Percentiles rank a stretch among this genome's conserved stretches.
Conservation (phyloP, 2,888 invertebrate species). For the Apodemia duryi region DNA sequence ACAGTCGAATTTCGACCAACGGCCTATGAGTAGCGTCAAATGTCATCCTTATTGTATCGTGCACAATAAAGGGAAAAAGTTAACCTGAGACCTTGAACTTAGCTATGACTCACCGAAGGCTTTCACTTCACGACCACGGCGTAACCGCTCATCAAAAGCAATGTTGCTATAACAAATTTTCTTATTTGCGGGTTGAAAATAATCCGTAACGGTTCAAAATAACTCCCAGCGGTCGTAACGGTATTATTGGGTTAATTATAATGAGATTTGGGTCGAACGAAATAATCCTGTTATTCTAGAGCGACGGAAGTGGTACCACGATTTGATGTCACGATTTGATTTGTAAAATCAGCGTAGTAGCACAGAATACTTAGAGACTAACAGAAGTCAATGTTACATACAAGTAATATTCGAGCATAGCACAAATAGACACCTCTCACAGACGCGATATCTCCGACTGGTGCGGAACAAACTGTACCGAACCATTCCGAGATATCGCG, state of each 20-base stretch:
- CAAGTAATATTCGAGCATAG: no score
- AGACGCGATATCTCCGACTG: no score
- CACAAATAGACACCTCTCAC: no score
- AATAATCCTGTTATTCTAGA: not conserved
- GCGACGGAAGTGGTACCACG: not conserved
- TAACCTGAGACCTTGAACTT: not conserved
- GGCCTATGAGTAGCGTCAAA: no score
- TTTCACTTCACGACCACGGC: not conserved
- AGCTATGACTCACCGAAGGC: not conserved
- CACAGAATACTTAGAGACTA: no score
- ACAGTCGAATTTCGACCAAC: no score
- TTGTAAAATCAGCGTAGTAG: not conserved
- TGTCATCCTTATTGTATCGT: no score
- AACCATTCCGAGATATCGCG: no score
- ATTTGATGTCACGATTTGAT: not conserved
- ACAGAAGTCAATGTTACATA: no score
- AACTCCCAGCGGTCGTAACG: constrained; percentile 28
- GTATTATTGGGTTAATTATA: constrained; percentile 27
- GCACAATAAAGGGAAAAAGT: no score
- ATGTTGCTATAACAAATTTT: not conserved
- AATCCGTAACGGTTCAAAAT: constrained; percentile 33
- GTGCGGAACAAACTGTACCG: no score
- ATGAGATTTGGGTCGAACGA: constrained; percentile 15
- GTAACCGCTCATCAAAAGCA: not conserved
- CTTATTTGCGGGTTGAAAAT: constrained; percentile 20